Percentiles rank a stretch among this genome's conserved stretches.
Evolutionary conservation across 2,113 vertebrate species (phyloP).

Genomic region (Bungarus multicinctus): DNA sequence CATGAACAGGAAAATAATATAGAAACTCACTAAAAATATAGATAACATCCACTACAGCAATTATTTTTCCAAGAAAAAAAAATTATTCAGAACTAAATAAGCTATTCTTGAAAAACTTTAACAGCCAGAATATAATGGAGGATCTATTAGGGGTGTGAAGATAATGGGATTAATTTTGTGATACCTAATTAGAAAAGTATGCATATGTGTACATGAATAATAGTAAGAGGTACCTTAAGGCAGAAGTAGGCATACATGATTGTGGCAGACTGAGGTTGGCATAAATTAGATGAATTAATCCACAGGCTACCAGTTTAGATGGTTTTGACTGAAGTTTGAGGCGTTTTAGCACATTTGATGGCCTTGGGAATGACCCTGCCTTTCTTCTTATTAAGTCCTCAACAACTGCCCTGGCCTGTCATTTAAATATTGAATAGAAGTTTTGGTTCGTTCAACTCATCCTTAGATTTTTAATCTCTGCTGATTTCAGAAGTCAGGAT

Average conservation of each 20-base stretch:
- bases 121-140: neutral
- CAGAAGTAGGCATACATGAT: neutral
- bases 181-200: neutral
- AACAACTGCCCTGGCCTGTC: neutral
- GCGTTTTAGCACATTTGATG: neutral
- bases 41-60: neutral
- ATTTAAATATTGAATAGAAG: neutral
- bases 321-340: neutral
- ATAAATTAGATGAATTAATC: neutral
- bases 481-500: neutral
- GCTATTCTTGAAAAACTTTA: neutral
- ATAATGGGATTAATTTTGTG: neutral
- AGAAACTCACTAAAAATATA: conserved; percentile 34
- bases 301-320: neutral
- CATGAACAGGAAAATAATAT: conserved; percentile 18
- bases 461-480: neutral
- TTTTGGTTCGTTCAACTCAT: neutral
- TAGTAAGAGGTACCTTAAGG: neutral
- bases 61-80: neutral
- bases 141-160: neutral
- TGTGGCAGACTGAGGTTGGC: neutral
- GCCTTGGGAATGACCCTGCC: neutral
- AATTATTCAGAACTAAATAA: neutral
- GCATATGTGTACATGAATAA: neutral
- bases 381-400: neutral